Conservation (phyloP, 2,888 invertebrate species). For the Nemoura dubitans region DNA sequence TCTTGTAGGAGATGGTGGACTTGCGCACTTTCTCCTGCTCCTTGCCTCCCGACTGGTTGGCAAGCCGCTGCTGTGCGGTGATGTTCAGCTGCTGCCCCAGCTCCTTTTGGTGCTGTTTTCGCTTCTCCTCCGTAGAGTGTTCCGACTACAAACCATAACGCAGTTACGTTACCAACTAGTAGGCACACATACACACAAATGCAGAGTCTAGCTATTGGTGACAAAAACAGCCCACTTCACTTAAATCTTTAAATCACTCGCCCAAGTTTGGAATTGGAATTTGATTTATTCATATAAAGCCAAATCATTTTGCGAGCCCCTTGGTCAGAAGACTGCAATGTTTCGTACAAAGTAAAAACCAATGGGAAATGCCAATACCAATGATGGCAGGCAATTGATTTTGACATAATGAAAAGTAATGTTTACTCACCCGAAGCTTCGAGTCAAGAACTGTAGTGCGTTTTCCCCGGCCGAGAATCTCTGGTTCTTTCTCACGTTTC, state of each 20-base stretch:
- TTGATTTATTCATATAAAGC: no score
- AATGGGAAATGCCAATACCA: no score
- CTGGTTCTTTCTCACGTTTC: constrained; percentile 64
- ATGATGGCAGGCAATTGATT: no score
- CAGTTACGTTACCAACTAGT: background rate
- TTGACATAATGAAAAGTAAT: no score
- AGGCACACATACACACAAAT: no score
- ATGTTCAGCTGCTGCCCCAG: constrained; percentile 90
- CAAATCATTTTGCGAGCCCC: no score
- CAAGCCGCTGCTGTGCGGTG: constrained; percentile 90
- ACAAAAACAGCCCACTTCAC: no score
- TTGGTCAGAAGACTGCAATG: no score
- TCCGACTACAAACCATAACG: constrained; percentile 69
- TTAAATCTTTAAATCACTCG: no score
- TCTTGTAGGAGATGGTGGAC: constrained; percentile 95
- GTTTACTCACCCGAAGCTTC: constrained; percentile 73
- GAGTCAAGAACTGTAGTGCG: constrained; percentile 92
- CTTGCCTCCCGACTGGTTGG: constrained; percentile 85
- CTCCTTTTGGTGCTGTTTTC: constrained; percentile 96
- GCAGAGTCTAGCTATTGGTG: no score
- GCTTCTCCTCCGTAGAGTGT: constrained; percentile 95
- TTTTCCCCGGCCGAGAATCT: constrained; percentile 80
- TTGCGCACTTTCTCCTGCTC: constrained; percentile 91
- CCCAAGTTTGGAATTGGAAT: no score
- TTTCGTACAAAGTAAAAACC: no score